Evolutionary conservation across 2,888 invertebrate species (phyloP).

Genomic region (Drosophila testacea): DNA sequence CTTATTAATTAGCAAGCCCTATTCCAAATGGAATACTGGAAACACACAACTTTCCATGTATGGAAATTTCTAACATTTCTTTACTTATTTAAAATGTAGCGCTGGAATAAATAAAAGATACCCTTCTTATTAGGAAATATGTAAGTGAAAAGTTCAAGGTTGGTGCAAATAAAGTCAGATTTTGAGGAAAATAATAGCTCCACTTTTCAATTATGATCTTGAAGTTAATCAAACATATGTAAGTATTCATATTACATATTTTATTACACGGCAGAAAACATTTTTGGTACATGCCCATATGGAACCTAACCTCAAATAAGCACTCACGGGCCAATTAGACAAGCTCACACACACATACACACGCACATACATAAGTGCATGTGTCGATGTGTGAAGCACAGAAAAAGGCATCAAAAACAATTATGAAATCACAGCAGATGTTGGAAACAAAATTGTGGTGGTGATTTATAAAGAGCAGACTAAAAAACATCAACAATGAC

Average conservation of each 20-base stretch:
- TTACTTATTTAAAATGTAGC: no score
- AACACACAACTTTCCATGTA: neutral
- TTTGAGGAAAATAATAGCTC: no score
- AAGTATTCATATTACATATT: no score
- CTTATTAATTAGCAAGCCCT: slow-evolving; percentile 46
- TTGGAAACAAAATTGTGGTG: slow-evolving; percentile 73
- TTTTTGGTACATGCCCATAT: neutral
- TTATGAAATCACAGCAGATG: slow-evolving; percentile 82
- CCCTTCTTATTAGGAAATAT: no score
- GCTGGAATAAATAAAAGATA: no score
- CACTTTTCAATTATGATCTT: no score
- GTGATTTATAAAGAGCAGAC: slow-evolving; percentile 77
- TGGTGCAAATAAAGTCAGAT: no score
- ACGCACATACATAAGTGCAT: slow-evolving; percentile 24
- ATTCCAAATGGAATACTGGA: slow-evolving; percentile 3
- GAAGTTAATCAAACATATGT: no score
- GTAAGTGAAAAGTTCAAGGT: no score
- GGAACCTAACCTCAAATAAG: slow-evolving; percentile 12
- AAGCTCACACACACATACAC: slow-evolving; percentile 32
- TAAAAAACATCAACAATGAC: slow-evolving; percentile 51
- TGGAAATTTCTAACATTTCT: no score
- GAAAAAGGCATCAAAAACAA: slow-evolving; percentile 64
- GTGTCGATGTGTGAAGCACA: slow-evolving; percentile 34
- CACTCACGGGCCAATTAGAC: slow-evolving; percentile 13
- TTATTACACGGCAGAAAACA: no score